phyloP scores from a whole-genome alignment of 2,113 vertebrate species.

The Rousettus leschenaultii region DNA sequence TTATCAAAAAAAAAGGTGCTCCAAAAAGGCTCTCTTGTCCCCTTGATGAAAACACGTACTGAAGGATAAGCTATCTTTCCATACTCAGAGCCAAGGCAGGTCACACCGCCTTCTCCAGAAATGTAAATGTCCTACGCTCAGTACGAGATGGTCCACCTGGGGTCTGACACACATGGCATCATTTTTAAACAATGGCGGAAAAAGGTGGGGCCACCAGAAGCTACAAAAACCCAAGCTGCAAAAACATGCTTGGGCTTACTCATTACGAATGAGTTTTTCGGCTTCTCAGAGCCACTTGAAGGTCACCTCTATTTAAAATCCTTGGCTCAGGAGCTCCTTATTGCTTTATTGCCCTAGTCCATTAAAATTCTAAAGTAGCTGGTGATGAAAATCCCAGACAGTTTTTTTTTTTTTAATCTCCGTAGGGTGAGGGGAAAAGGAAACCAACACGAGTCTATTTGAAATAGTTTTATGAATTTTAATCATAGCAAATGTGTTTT shows the following conservation, averaged over 20 bases:
- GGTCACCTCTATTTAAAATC: constrained; percentile 71
- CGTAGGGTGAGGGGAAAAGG: not conserved
- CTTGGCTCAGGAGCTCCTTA: constrained; percentile 50
- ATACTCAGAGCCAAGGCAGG: not conserved
- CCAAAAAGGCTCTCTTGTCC: not conserved
- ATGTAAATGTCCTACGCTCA: accelerated
- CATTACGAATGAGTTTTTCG: not conserved
- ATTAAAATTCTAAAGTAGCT: constrained; percentile 70
- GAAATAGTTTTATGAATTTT: constrained; percentile 81
- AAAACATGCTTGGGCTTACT: not conserved
- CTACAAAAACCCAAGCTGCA: not conserved
- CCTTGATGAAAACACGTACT: not conserved
- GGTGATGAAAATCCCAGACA: constrained; percentile 51
- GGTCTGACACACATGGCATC: not conserved
- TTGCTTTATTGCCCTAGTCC: constrained; percentile 57
- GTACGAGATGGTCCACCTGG: too few relatives aligned
- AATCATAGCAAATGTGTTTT: constrained; percentile 80
- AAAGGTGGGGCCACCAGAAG: not conserved
- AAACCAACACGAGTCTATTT: constrained; percentile 61
- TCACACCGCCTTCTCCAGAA: not conserved
- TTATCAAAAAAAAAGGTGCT: not conserved
- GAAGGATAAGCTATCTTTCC: not conserved
- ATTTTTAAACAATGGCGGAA: not conserved
- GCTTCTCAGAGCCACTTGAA: constrained; percentile 57
- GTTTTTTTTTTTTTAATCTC: not conserved